A percentile compares a stretch with the other conserved stretches of the same genome.
Conservation (phyloP, 2,888 invertebrate species). For the Dynastes maya region DNA sequence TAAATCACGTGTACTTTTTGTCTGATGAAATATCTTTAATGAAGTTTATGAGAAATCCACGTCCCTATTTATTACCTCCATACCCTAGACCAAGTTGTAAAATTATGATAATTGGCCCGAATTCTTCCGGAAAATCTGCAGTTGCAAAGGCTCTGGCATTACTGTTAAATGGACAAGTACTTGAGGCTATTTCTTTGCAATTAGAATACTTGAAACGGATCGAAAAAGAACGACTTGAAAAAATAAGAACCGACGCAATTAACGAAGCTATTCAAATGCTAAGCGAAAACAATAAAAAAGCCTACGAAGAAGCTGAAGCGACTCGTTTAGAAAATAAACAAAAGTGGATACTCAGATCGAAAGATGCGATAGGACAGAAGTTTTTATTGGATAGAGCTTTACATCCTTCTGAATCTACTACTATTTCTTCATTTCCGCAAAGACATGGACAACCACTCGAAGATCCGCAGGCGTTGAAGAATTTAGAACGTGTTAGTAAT, state of each 20-base stretch:
- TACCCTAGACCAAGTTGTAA: slow-evolving; percentile 76
- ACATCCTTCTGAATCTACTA: not conserved
- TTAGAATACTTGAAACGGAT: slow-evolving; percentile 57
- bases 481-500: slow-evolving; percentile 5
- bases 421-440: slow-evolving; percentile 43
- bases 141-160: slow-evolving; percentile 74
- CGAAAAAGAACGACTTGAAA: slow-evolving; percentile 58
- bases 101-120: slow-evolving; percentile 76
- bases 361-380: slow-evolving; percentile 38
- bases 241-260: slow-evolving; percentile 57
- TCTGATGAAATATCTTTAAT: slow-evolving; percentile 72
- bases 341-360: slow-evolving; percentile 66
- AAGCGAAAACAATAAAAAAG: slow-evolving; percentile 59
- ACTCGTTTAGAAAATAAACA: slow-evolving; percentile 66
- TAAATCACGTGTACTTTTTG: slow-evolving; percentile 77
- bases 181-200: slow-evolving; percentile 67
- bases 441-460: not conserved
- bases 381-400: slow-evolving; percentile 21
- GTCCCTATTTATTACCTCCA: slow-evolving; percentile 74
- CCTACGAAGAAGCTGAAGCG: slow-evolving; percentile 69
- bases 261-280: slow-evolving; percentile 57
- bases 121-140: slow-evolving; percentile 75
- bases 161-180: slow-evolving; percentile 71
- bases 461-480: not conserved
- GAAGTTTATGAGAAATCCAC: slow-evolving; percentile 76